A percentile compares a stretch with the other conserved stretches of the same genome.
Conservation (phyloP, 1,140 invertebrate genomes). For the Cydia fagiglandana region DNA sequence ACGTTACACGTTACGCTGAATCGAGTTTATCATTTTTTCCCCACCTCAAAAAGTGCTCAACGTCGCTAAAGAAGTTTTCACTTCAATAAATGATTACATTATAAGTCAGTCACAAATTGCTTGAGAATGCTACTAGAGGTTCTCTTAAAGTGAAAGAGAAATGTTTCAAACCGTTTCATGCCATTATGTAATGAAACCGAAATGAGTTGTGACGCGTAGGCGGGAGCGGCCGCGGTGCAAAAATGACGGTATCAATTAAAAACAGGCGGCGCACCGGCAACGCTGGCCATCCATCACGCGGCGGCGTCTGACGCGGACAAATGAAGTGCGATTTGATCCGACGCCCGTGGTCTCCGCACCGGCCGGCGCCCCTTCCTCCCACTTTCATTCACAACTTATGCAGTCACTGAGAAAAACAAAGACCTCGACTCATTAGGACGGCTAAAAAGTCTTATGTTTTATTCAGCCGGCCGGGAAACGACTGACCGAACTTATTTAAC, state of each 20-base stretch:
- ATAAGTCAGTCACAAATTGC: too few relatives aligned
- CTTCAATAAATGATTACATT: too few relatives aligned
- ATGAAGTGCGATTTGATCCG: conserved; percentile 76
- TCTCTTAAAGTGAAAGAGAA: conserved; percentile 35
- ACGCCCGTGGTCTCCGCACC: conserved; percentile 43
- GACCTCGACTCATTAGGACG: conserved; percentile 67
- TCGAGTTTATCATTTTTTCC: too few relatives aligned
- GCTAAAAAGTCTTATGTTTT: conserved; percentile 76
- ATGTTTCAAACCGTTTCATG: conserved; percentile 42
- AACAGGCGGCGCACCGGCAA: conserved; percentile 52
- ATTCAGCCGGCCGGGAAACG: conserved; percentile 67
- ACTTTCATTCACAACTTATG: conserved; percentile 74
- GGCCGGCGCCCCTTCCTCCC: conserved; percentile 49
- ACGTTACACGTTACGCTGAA: too few relatives aligned
- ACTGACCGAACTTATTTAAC: conserved; percentile 73
- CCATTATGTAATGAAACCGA: conserved; percentile 44
- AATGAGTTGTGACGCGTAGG: conserved; percentile 38
- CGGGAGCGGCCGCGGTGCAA: conserved; percentile 44
- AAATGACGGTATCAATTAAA: conserved; percentile 75
- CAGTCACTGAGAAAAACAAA: conserved; percentile 73
- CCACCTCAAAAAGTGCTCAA: too few relatives aligned
- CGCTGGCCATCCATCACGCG: conserved; percentile 57
- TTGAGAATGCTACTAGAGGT: too few relatives aligned
- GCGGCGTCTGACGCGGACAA: conserved; percentile 67
- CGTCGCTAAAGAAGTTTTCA: too few relatives aligned